These are phyloP conservation scores for Dicyrtomina minuta DNA, from an alignment of 2,888 invertebrate species.

Conservation along the genomic window DNA sequence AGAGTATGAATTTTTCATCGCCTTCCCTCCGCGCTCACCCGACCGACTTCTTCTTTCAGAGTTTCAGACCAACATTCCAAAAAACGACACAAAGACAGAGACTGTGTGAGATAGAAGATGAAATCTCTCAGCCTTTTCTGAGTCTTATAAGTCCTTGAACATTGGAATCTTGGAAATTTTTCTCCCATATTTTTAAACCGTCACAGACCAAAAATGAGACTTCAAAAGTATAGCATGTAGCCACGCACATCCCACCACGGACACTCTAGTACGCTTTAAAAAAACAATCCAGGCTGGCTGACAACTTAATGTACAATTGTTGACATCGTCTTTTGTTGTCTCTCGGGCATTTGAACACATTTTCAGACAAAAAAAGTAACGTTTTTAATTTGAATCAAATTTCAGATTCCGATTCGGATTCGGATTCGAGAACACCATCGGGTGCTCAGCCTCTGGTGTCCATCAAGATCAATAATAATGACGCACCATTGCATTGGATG, in stretches of 20 bases:
- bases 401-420: too few relatives aligned
- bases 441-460: too few relatives aligned
- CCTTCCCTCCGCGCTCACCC: not conserved
- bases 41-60: not conserved
- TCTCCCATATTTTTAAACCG: not conserved
- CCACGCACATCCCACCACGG: not conserved
- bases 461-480: too few relatives aligned
- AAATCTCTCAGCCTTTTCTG: conserved; percentile 19
- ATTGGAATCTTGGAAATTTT: conserved; percentile 3
- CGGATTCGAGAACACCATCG: too few relatives aligned
- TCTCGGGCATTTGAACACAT: too few relatives aligned
- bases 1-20: conserved; percentile 17
- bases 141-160: conserved; percentile 13
- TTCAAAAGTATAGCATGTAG: not conserved
- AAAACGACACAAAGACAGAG: not conserved
- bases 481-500: too few relatives aligned
- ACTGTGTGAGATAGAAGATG: conserved; percentile 5
- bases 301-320: too few relatives aligned
- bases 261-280: too few relatives aligned
- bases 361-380: too few relatives aligned
- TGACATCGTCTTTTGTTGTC: too few relatives aligned
- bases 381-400: too few relatives aligned
- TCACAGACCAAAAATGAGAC: not conserved
- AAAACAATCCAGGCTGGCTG: too few relatives aligned
- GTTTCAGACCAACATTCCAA: not conserved